Evolutionary conservation across 2,797 vertebrate genomes (phyloP).

Genomic region (Chrysocyon brachyurus): DNA sequence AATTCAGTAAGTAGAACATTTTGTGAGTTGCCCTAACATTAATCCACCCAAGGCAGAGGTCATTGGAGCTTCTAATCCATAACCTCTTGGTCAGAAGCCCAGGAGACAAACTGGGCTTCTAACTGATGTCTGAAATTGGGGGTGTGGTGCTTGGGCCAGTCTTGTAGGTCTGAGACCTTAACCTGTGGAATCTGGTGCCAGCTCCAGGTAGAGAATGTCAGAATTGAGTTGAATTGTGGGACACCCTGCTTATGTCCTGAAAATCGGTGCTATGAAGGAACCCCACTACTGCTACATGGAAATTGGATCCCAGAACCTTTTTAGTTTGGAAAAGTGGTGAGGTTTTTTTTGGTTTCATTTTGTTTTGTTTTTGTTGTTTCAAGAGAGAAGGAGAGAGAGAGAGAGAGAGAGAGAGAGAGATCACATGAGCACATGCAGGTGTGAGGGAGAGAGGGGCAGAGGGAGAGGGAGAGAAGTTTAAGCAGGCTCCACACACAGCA

Average conservation of each 20-base stretch:
- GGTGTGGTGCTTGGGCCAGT: neutral
- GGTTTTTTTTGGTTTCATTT: neutral
- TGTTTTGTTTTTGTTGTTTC: neutral
- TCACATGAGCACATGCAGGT: no score
- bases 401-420: neutral
- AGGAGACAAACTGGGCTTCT: neutral
- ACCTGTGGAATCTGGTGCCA: neutral
- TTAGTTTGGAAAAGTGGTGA: neutral
- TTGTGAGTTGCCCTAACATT: neutral
- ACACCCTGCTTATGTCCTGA: neutral
- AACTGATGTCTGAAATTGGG: neutral
- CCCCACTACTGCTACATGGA: neutral
- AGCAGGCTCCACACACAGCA: neutral
- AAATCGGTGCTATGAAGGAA: neutral
- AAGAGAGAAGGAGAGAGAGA: no score
- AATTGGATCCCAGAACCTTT: neutral
- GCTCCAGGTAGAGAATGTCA: neutral
- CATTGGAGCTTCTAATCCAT: neutral
- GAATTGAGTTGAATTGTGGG: neutral
- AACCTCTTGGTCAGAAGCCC: neutral
- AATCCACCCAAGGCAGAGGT: neutral
- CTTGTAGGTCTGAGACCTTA: neutral
- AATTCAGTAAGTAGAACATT: neutral
- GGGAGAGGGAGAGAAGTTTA: neutral
- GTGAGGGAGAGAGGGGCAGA: neutral